phyloP scores from a whole-genome alignment of 2,797 vertebrate species.

The Hydrolagus colliei region DNA sequence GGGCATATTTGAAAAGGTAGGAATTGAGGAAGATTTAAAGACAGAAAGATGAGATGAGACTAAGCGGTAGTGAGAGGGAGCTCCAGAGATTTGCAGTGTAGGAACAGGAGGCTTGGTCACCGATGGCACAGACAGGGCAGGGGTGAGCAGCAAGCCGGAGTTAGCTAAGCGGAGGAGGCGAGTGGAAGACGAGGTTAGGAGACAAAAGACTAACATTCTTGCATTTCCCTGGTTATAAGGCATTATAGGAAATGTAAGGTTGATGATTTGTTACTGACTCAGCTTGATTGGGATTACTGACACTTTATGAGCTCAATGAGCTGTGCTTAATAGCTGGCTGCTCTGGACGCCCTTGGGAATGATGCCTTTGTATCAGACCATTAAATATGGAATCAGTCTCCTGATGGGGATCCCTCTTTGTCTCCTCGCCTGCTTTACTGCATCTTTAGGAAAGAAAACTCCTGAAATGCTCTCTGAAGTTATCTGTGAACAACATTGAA shows the following conservation, averaged over 20 bases:
- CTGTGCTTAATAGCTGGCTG: constrained; percentile 58
- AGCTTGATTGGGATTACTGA: constrained; percentile 49
- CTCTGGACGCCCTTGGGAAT: constrained; percentile 47
- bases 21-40: too few relatives aligned
- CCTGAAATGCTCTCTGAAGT: too few relatives aligned
- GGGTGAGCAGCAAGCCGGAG: too few relatives aligned
- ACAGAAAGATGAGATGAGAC: too few relatives aligned
- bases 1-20: too few relatives aligned
- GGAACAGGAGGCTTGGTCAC: too few relatives aligned
- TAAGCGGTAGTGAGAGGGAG: too few relatives aligned
- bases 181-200: too few relatives aligned
- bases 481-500: background rate
- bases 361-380: constrained; percentile 57
- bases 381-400: constrained; percentile 45
- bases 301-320: constrained; percentile 48
- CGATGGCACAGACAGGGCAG: too few relatives aligned
- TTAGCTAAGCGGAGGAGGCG: too few relatives aligned
- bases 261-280: constrained; percentile 36
- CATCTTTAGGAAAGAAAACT: too few relatives aligned
- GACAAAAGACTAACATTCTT: background rate
- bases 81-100: too few relatives aligned
- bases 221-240: background rate
- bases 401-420: constrained; percentile 44
- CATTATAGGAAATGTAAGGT: background rate
- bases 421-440: constrained; percentile 33